Evolutionary conservation across 2,888 invertebrate species (phyloP), one percentile per base, ranked within the genome.

Genomic region (Galerucella nymphaeae): DNA sequence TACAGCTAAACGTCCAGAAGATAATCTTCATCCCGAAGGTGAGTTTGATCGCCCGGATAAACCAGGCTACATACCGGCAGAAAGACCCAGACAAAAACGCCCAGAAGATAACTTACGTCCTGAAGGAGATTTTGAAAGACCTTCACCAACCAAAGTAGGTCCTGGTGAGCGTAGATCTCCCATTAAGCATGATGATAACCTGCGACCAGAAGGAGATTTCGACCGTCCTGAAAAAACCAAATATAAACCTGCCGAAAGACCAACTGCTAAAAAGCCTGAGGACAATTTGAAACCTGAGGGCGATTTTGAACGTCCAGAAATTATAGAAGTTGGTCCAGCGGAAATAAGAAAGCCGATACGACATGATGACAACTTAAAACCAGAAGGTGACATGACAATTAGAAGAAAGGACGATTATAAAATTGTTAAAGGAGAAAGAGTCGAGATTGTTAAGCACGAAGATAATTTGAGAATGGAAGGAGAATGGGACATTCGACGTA

Each of bases 1-100:
- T 1, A 76, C 83, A 16, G 85, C 57, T 85, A 85, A 80, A 85
- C 86, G 75, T 79, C 92, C 91, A 23, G 88, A 90, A 76, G 93
- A 93, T 79, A 93, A 93, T 83, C 84, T 92, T 9, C 83, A 89
- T 71, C 88, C 90, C 4, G 91, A 91, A 85, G 91, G 90, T 14
- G 88, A 89, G 0, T 90, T 90, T 81, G 86, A 88, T 68, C 83
- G 84, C 55, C 89, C 88, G 0, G 86, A 86, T 66, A 79, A 86
- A 79, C 84, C 84, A 6, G 78, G 85, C 16, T 88, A 85, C 82
- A 80, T 81, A 1, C 87, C 87, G 1, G 88, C 87, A 3, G 89
- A 90, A 82, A 87, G 88, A 77, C 87, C 88, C 67, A 87, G 88
- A 70, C 88, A 89, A 48, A 88, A 88, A 0, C 88, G 86, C 80